Conservation (phyloP, 2,797 vertebrate genomes). For the Tangara arthus region DNA sequence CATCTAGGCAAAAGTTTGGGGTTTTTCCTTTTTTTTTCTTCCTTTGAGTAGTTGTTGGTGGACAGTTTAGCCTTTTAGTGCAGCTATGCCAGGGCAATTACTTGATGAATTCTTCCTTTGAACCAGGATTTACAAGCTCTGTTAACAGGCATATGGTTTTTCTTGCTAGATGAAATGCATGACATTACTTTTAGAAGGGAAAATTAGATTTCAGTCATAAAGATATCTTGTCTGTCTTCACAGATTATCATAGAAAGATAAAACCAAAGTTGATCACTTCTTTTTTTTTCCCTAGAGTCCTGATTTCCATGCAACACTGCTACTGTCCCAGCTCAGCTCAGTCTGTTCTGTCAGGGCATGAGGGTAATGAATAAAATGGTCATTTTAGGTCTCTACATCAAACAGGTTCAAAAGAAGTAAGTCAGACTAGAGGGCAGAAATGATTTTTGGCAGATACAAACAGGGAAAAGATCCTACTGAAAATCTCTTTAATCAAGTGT, state of each 20-base stretch:
- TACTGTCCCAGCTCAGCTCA: neutral
- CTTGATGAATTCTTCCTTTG: neutral
- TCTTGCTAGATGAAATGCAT: neutral
- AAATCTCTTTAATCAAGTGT: neutral
- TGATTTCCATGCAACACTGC: neutral
- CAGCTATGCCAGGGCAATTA: neutral
- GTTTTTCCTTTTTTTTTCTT: neutral
- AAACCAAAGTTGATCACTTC: neutral
- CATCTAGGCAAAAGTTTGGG: neutral
- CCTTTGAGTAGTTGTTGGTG: neutral
- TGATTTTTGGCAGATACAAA: neutral
- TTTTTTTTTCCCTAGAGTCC: neutral
- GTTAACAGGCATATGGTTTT: neutral
- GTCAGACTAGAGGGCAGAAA: constrained; percentile 4
- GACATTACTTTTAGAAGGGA: neutral
- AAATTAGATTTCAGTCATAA: neutral
- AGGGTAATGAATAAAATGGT: neutral
- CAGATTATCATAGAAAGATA: neutral
- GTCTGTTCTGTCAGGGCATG: neutral
- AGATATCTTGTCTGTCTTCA: neutral
- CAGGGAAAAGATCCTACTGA: neutral
- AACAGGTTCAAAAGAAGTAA: constrained; percentile 2
- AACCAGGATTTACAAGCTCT: neutral
- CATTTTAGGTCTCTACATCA: neutral
- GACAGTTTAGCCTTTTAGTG: neutral